Evolutionary conservation across 2,888 invertebrate species (phyloP), one percentile per base, ranked within the genome.

Genomic region (Pandemis corylana): DNA sequence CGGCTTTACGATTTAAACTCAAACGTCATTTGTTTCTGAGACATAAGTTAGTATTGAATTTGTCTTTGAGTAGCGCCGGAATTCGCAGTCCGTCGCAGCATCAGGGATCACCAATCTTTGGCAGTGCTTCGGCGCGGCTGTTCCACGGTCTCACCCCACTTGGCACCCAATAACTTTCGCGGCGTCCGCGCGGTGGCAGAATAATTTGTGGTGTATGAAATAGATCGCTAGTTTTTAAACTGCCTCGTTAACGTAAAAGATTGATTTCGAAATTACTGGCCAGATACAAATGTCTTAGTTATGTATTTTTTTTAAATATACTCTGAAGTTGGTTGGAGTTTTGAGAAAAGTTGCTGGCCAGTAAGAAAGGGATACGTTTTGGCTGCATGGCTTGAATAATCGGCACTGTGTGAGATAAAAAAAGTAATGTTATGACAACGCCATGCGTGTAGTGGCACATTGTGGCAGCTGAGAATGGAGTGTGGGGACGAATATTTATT

Each of bases 121-220:
- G 93, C 93, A 93, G 87, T 80, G 80, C 78, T 80, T 81, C 83
- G 82, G 79, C 75, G 78, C 93, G 91, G 92, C 92, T 93, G 92
- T 90, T 91, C 83, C 86, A 81, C 84, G 84, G 83, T 86, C 89
- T 92, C 92, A 93, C 84, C 88, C 88, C 86, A 89, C 86, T 93
- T 93, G 94, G 93, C 93, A 94, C 91, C 85, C 90, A 87, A 90
- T 90, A 90, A 90, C 88, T 90, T 87, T 88, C 84, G 80, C 82
- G 81, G 83, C 83, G 81, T 84, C 59, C 28, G 59, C 59, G 59
- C 80, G 87, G 86, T 87, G 86, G 85, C 84, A 85, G 82, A 87
- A 89, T 91, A 88, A 89, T 90, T 89, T 90, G 89, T 89, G 68
- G 42, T 63, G 61, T 75, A 67, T 67, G 12, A 75, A 71, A 75